These are phyloP conservation scores for Carposina sasakii DNA, from an alignment of 1,140 invertebrate genomes.

Conservation along the genomic window DNA sequence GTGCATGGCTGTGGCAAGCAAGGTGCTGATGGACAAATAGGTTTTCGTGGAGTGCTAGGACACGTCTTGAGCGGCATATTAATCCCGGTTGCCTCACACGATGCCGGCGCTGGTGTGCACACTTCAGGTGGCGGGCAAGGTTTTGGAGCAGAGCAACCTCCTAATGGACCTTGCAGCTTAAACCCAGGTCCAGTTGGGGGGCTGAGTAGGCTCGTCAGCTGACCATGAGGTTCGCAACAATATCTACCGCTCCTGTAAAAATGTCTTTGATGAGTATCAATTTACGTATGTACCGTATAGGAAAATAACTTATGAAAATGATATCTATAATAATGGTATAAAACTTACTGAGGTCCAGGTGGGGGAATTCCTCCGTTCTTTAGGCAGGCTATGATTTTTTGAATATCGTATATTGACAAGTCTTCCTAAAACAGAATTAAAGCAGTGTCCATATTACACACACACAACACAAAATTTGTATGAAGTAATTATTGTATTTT, in stretches of 20 bases:
- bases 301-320: neutral
- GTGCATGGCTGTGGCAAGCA: too few species aligned
- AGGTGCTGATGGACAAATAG: too few species aligned
- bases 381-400: constrained; percentile 45
- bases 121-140: too few species aligned
- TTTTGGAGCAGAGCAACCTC: too few species aligned
- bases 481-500: too few species aligned
- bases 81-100: too few species aligned
- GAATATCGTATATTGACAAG: constrained; percentile 37
- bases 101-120: too few species aligned
- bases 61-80: too few species aligned
- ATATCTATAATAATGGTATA: neutral
- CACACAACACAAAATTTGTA: too few species aligned
- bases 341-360: constrained; percentile 52
- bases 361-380: constrained; percentile 46
- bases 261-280: too few species aligned
- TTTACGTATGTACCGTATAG: neutral
- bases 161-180: neutral
- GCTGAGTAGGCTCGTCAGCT: constrained; percentile 26
- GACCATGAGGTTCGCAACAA: constrained; percentile 39
- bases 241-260: constrained; percentile 43
- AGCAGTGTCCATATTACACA: too few species aligned
- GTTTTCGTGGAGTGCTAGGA: too few species aligned
- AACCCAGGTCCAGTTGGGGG: constrained; percentile 30
- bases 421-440: constrained; percentile 48